Conservation (phyloP, 2,797 vertebrate species). For the Gouania willdenowi region DNA sequence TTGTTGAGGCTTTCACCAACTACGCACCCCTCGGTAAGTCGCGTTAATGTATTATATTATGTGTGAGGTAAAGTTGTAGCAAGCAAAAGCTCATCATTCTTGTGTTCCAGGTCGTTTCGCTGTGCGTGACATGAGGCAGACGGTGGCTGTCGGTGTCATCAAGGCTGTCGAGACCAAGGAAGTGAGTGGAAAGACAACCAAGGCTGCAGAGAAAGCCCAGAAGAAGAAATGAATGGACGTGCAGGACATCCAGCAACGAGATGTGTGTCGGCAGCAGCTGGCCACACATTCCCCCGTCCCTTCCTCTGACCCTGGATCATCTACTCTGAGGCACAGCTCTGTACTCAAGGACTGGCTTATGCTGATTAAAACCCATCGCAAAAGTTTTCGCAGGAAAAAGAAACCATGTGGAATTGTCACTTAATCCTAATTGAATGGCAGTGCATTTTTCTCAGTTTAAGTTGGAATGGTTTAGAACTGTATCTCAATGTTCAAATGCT, state of each 20-base stretch:
- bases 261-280: conserved; percentile 45
- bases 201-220: conserved; percentile 71
- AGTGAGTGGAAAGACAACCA: conserved; percentile 65
- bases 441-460: conserved; percentile 76
- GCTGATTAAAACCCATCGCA: conserved; percentile 83
- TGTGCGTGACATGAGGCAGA: conserved; percentile 82
- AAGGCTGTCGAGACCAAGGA: conserved; percentile 71
- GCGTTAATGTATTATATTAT: no score
- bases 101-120: conserved; percentile 70
- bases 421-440: conserved; percentile 54
- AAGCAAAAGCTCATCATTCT: neutral
- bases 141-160: conserved; percentile 80
- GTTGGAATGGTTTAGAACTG: conserved; percentile 73
- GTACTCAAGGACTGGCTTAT: conserved; percentile 82
- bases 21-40: conserved; percentile 74
- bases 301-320: conserved; percentile 49
- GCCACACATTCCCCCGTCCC: conserved; percentile 23
- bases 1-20: conserved; percentile 72
- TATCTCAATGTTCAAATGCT: conserved; percentile 68
- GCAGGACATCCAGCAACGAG: conserved; percentile 51
- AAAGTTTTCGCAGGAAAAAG: conserved; percentile 84
- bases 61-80: no score
- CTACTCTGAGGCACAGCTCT: conserved; percentile 68
- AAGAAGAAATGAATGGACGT: conserved; percentile 76
- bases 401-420: conserved; percentile 62